A percentile compares a stretch with the other conserved stretches of the same genome.
Conservation (phyloP, 2,888 invertebrate genomes). For the Octonoba sinensis region DNA sequence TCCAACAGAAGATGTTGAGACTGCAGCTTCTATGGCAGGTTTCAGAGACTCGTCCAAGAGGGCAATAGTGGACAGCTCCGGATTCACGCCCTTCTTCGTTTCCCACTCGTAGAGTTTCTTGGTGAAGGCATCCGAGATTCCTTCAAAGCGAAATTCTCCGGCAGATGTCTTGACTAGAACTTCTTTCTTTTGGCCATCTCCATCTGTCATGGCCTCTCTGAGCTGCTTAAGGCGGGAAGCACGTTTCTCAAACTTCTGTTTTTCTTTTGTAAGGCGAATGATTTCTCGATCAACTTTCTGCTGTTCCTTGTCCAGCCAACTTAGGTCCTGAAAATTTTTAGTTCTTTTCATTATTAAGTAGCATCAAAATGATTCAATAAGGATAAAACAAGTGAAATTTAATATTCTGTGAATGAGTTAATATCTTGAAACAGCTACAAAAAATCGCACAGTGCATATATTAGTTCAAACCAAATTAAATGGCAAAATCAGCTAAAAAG, state of each 20-base stretch:
- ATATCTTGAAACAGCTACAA: background rate
- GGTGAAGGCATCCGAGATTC: slow-evolving; percentile 89
- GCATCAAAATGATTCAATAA: background rate
- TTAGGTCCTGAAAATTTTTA: slow-evolving; percentile 68
- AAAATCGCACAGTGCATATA: no score
- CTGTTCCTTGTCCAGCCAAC: slow-evolving; percentile 77
- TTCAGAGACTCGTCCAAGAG: slow-evolving; percentile 76
- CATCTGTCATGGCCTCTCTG: slow-evolving; percentile 75
- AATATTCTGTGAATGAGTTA: background rate
- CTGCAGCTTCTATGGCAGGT: slow-evolving; percentile 13
- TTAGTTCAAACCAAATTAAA: no score
- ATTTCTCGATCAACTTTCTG: slow-evolving; percentile 77
- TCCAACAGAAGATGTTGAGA: slow-evolving; percentile 7
- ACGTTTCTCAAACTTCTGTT: slow-evolving; percentile 77
- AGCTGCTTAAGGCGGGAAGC: slow-evolving; percentile 78
- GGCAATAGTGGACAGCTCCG: slow-evolving; percentile 87
- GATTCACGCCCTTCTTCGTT: slow-evolving; percentile 86
- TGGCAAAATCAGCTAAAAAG: no score
- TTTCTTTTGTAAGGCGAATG: slow-evolving; percentile 76
- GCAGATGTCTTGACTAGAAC: slow-evolving; percentile 86
- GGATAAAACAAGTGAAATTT: no score
- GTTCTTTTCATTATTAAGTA: background rate
- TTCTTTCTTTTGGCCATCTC: slow-evolving; percentile 75
- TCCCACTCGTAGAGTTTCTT: slow-evolving; percentile 93
- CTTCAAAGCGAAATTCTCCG: slow-evolving; percentile 87